These are phyloP conservation scores for Gadus chalcogrammus DNA, from an alignment of 2,113 vertebrate genomes.

Conservation along the genomic window DNA sequence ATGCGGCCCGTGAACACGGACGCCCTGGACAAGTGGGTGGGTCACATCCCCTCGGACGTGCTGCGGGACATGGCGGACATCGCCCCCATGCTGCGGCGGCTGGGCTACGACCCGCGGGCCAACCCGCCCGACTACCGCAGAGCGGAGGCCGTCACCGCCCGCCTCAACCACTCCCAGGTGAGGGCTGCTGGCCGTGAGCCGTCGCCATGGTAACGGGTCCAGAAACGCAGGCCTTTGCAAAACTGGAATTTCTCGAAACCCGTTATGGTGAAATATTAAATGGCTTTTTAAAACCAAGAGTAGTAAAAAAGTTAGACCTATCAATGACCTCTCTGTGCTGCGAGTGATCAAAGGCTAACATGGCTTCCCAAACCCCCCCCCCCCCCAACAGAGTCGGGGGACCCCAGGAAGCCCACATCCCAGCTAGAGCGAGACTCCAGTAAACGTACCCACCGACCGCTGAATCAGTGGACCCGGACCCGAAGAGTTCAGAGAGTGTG, in stretches of 20 bases:
- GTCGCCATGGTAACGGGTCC: too few relatives aligned
- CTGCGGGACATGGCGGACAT: constrained; percentile 90
- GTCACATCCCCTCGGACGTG: constrained; percentile 88
- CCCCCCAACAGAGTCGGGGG: constrained; percentile 43
- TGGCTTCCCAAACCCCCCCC: constrained; percentile 6
- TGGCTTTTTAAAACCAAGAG: too few relatives aligned
- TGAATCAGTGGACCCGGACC: constrained; percentile 14
- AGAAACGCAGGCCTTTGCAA: too few relatives aligned
- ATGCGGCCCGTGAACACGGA: constrained; percentile 93
- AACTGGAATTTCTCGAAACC: too few relatives aligned
- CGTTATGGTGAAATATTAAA: too few relatives aligned
- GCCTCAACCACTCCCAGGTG: constrained; percentile 45
- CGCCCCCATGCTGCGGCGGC: constrained; percentile 89
- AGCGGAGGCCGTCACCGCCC: constrained; percentile 57
- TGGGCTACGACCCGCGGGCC: constrained; percentile 89
- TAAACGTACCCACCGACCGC: constrained; percentile 4
- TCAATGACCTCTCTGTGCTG: too few relatives aligned
- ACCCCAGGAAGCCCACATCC: constrained; percentile 42
- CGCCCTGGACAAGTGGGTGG: constrained; percentile 88
- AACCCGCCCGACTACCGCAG: constrained; percentile 89
- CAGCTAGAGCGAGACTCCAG: constrained; percentile 19
- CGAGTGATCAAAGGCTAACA: background rate
- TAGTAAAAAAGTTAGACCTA: too few relatives aligned
- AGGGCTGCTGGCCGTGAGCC: background rate
- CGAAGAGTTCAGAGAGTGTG: constrained; percentile 12